Evolutionary conservation across 2,113 vertebrate species (phyloP), one percentile per base, ranked within the genome.

Genomic region (Erinaceus europaeus): DNA sequence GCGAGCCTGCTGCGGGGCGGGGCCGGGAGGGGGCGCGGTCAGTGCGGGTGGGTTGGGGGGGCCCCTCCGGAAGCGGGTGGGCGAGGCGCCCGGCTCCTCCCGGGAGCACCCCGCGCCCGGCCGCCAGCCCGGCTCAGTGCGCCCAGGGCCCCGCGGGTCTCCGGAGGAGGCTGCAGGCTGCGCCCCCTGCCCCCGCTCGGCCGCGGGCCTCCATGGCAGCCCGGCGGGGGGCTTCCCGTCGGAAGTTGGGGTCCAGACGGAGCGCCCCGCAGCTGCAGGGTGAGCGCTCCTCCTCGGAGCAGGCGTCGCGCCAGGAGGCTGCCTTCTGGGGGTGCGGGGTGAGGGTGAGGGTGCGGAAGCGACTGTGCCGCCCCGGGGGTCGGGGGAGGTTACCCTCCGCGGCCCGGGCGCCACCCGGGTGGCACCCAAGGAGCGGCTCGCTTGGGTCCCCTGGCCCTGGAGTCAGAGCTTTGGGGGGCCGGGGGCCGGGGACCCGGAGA

Each of bases 101-200:
- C 48, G 48, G 48, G 48, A 50, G 12, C 48, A 15, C 48, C 6
- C 13, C 48, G 6, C 48, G 48, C 32, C 59, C 29, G 17, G 42
- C 36, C 5, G 21, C 21, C 17, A 18, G 32, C 91, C 75, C 2
- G 88, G 88, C 4, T 73, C 7, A 85, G 82, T 2, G 71, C 32
- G 59, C 21, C 61, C 76, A 32, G 20, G n/a, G 25, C 38, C 25
- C 32, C 8, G n/a, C n/a, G 34, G 20, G 64, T 4, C 52, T 8
- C 40, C 6, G 10, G 36, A 44, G 42, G 84, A 44, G 64, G 57
- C 71, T 65, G 76, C 78, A n/a, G 88, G 85, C 88, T 73, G 76
- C 50, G 17, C 50, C n/a, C 9, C 52, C 69, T 38, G 42, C 17
- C 36, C 48, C 55, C 0, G 59, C 18, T 71, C 8, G 48, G 34